phyloP scores from a whole-genome alignment of 2,888 invertebrate genomes.

The Sepioteuthis lessoniana region DNA sequence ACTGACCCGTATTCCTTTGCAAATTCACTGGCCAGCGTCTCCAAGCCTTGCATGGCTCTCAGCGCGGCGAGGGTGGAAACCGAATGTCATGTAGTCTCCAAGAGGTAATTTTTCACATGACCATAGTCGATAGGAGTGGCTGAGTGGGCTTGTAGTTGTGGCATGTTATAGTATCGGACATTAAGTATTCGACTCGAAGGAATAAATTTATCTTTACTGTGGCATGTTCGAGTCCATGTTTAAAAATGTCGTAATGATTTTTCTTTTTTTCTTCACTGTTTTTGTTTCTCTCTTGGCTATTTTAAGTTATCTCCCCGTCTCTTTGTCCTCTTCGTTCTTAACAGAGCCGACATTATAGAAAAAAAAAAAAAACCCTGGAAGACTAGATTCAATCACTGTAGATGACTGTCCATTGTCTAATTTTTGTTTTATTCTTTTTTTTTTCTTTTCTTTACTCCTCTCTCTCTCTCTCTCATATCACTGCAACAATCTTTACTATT shows the following conservation, averaged over 20 bases:
- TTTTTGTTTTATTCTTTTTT: neutral
- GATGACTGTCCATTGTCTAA: neutral
- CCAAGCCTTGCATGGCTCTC: neutral
- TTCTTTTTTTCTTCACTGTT: neutral
- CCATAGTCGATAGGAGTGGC: neutral
- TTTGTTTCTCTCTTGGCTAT: neutral
- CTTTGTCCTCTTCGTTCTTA: neutral
- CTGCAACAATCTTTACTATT: no score
- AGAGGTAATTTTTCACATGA: slow-evolving; percentile 10
- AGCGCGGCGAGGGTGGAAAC: neutral
- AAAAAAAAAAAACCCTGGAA: neutral
- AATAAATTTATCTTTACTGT: neutral
- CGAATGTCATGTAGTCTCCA: slow-evolving; percentile 33
- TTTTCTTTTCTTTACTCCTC: neutral
- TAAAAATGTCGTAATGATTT: neutral
- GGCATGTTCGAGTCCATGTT: neutral
- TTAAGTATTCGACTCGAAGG: neutral
- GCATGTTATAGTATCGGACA: neutral
- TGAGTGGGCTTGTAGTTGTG: neutral
- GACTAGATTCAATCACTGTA: neutral
- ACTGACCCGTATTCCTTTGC: neutral
- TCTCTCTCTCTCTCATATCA: neutral
- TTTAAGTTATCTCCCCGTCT: neutral
- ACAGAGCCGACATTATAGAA: neutral
- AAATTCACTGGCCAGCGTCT: neutral